A percentile compares a stretch with the other conserved stretches of the same genome.
These are phyloP conservation scores for Cryptomyrus ogoouensis DNA, from an alignment of 2,113 vertebrate species.

Conservation along the genomic window DNA sequence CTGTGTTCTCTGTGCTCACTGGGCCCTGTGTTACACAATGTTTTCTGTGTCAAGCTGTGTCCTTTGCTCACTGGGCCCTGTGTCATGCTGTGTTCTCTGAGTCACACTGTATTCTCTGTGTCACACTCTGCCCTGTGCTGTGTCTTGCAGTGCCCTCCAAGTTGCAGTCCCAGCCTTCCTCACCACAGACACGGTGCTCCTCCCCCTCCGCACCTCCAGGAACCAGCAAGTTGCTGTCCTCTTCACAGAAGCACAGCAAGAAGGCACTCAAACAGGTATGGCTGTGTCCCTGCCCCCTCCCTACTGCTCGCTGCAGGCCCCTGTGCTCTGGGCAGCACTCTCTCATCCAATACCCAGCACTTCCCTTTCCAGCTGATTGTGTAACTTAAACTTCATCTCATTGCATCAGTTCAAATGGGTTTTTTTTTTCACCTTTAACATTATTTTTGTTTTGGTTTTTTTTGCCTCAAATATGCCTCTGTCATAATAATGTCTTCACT, in stretches of 20 bases:
- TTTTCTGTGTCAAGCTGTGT: too few relatives aligned
- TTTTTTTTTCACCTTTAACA: background rate
- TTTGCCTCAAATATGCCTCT: background rate
- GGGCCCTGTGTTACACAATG: background rate
- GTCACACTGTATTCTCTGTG: background rate
- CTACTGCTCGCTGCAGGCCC: background rate
- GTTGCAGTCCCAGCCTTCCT: conserved; percentile 77
- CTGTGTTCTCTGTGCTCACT: background rate
- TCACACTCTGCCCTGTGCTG: background rate
- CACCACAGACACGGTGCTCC: conserved; percentile 80
- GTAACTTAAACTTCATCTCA: conserved; percentile 14
- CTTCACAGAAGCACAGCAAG: conserved; percentile 97
- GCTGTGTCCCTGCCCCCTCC: too few relatives aligned
- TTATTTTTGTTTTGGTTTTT: background rate
- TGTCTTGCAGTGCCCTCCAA: conserved; percentile 73
- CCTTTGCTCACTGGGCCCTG: background rate
- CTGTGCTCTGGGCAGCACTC: background rate
- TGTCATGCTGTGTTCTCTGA: background rate
- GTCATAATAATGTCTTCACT: background rate
- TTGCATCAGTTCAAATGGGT: conserved; percentile 30
- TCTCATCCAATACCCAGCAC: background rate
- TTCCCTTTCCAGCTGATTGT: conserved; percentile 18
- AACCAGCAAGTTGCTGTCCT: conserved; percentile 82
- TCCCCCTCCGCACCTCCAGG: conserved; percentile 77
- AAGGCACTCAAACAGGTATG: conserved; percentile 93